Evolutionary conservation across 2,113 vertebrate genomes (phyloP), one percentile per base, ranked within the genome.

Genomic region (Emydura subglobosa): DNA sequence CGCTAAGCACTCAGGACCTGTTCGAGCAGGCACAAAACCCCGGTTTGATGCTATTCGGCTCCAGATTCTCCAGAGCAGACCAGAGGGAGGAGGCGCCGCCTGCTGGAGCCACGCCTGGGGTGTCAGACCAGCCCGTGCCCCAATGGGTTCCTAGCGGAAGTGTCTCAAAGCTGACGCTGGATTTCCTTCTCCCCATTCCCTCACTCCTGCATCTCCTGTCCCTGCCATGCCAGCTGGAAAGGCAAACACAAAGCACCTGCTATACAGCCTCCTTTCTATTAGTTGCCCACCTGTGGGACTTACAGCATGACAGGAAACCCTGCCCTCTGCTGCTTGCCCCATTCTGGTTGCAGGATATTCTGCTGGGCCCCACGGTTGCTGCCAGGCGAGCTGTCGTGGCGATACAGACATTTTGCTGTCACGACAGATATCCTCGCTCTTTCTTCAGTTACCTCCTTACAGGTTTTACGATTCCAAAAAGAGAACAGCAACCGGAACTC

Each of bases 311-410:
- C 10, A 50, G 57, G 47, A n/a, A 91, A 39, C 82, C 86, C 31
- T 55, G 13, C 7, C 89, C 13, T 86, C 76, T 91, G 54, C 61
- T 81, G 12, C 57, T 82, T 16, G 91, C 68, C 51, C 16, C 16
- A 19, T 54, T 39, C n/a, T 93, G 82, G 44, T 21, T 2, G 1
- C 80, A 83, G 65, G 21, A 19, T 27, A 25, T 24, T 93, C 55
- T 85, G 50, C 61, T 59, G 76, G 39, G 4, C n/a, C 61, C 34
- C 34, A 68, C 4, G 7, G n/a, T 10, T 91, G 59, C 22, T 4
- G 0, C 0, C 0, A 94, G 21, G 0, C 0, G 0, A 95, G 17
- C 59, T 74, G 86, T 57, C 39, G 50, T 44, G 21, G 34, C 34
- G n/a, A 19, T 17, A 39, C 34, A 27, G 22, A n/a, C 79, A 42